Evolutionary conservation across 1,140 invertebrate genomes (phyloP).

Genomic region (Helicoverpa zea): DNA sequence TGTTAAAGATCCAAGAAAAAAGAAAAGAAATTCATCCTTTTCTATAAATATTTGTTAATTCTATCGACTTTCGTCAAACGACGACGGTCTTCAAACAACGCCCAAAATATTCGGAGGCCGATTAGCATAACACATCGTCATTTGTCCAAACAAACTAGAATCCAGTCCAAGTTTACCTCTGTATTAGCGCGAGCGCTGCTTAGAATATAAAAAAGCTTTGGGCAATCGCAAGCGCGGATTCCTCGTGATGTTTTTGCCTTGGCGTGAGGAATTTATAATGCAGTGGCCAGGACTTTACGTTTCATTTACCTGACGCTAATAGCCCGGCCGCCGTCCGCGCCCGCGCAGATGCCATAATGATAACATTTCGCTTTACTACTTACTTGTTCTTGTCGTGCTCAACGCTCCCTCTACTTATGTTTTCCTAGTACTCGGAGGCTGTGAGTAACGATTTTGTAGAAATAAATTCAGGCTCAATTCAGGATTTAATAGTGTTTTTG

Average conservation of each 20-base stretch:
- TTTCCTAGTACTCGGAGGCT: constrained; percentile 31
- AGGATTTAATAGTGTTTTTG: not conserved
- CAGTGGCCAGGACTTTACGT: constrained; percentile 59
- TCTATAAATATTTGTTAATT: not conserved
- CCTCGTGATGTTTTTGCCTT: constrained; percentile 59
- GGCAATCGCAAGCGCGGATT: constrained; percentile 54
- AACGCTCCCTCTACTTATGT: constrained; percentile 32
- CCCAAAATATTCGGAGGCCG: not conserved
- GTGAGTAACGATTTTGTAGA: not conserved
- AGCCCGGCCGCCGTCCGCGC: constrained; percentile 23
- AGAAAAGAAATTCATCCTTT: not conserved
- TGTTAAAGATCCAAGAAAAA: no score
- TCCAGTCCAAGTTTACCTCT: constrained; percentile 23
- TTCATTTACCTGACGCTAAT: constrained; percentile 68
- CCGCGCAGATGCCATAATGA: constrained; percentile 49
- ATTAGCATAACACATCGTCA: constrained; percentile 8
- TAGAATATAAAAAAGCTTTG: constrained; percentile 65
- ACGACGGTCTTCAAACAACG: not conserved
- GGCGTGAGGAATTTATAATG: constrained; percentile 73
- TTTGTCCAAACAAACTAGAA: constrained; percentile 38
- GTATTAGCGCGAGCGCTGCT: constrained; percentile 44
- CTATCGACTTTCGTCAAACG: not conserved
- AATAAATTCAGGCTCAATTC: constrained; percentile 15
- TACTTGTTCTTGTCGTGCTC: constrained; percentile 42
- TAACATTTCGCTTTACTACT: constrained; percentile 50